Conservation (phyloP, 2,797 vertebrate species). For the Cyprinella venusta region DNA sequence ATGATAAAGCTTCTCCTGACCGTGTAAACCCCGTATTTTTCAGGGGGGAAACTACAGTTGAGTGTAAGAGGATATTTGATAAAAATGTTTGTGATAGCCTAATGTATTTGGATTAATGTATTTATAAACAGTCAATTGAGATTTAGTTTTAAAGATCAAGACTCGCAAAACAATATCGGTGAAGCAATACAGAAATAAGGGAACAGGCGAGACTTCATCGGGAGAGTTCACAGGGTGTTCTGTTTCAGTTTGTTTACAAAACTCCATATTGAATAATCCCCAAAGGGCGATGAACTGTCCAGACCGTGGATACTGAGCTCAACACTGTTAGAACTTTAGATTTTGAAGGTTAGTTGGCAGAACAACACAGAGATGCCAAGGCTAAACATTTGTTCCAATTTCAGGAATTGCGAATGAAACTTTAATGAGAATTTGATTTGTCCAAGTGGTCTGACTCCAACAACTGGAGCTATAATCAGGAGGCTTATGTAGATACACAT, state of each 20-base stretch:
- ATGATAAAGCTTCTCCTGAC: neutral
- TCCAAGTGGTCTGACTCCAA: constrained; percentile 45
- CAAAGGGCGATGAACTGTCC: constrained; percentile 24
- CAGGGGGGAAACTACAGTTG: too few relatives aligned
- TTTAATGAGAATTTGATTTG: constrained; percentile 51
- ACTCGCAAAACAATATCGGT: neutral
- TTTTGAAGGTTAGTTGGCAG: constrained; percentile 51
- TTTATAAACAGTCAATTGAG: neutral
- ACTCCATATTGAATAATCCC: constrained; percentile 48
- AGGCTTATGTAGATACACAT: constrained; percentile 56
- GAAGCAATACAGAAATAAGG: neutral
- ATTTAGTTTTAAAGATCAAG: neutral
- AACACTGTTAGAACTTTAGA: constrained; percentile 47
- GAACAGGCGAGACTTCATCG: constrained; percentile 5
- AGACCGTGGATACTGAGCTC: constrained; percentile 28
- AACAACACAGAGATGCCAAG: constrained; percentile 37
- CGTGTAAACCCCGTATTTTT: neutral
- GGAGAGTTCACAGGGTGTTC: constrained; percentile 44
- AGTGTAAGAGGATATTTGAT: neutral
- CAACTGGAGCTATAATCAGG: constrained; percentile 53
- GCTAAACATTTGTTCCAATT: constrained; percentile 33
- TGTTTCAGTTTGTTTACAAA: constrained; percentile 54
- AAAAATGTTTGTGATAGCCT: neutral
- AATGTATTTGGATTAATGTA: neutral
- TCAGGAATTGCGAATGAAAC: constrained; percentile 44